Evolutionary conservation across 2,888 invertebrate species (phyloP), one percentile per base, ranked within the genome.

Genomic region (Lochmaea crataegi): DNA sequence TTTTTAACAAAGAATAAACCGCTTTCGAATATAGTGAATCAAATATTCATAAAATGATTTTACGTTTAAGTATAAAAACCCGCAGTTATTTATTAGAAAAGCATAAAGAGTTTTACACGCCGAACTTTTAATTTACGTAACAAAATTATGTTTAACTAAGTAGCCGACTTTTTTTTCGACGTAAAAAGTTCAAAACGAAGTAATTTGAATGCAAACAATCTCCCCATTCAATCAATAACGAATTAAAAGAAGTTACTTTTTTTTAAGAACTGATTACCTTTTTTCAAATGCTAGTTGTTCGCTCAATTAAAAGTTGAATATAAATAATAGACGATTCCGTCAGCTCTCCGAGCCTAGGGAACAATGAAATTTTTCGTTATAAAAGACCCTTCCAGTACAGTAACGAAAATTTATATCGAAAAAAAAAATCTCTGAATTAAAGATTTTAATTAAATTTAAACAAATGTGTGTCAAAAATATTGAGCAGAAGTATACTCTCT

Each of bases 231-330:
- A 75, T 77, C 77, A 75, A 75, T 77, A 75, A 16, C 51, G 71
- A 75, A 75, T 74, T 74, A 74, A 77, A 51, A 74, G 75, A 75
- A 75, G 74, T 73, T 71, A 77, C 71, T 76, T 72, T 53, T 32
- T 38, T 76, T 75, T 75, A 78, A 76, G 75, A 79, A 75, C 72
- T 71, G 69, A 76, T 77, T 76, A 71, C 57, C 72, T 75, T 75
- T 80, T 79, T 81, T 79, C 73, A 78, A 79, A 79, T 80, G 77
- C 80, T 70, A 76, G 69, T 75, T 72, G 78, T 78, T 76, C 77
- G 80, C 76, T 75, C 81, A 81, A 82, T 82, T 82, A 82, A 81
- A 82, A 81, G 76, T 81, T 80, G 74, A 75, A 74, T 77, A 80
- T 81, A 81, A 81, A 81, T 81, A 81, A 80, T 79, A 75, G 75